Evolutionary conservation across 1,140 invertebrate species (phyloP).

Genomic region (Conus betulinus): DNA sequence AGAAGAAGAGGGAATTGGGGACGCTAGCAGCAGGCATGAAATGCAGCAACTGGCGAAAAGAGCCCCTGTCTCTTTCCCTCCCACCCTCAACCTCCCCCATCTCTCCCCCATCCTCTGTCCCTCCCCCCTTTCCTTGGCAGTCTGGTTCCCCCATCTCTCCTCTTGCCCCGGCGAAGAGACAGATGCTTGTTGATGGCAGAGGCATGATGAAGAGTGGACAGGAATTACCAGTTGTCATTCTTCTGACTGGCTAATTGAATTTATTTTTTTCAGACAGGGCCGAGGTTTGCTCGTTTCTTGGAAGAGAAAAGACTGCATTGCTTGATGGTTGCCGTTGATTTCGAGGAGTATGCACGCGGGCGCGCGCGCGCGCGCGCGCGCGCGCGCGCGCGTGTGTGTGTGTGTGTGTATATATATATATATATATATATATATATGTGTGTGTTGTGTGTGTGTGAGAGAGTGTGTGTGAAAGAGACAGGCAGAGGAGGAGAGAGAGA

Average conservation of each 20-base stretch:
- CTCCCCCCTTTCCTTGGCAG: neutral
- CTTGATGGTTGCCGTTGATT: no score
- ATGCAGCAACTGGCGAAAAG: no score
- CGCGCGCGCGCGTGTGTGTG: constrained; percentile 7
- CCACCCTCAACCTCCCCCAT: neutral
- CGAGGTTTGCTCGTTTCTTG: no score
- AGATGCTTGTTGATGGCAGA: neutral
- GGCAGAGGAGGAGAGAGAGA: neutral
- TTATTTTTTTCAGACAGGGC: no score
- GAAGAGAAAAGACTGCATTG: no score
- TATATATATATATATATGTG: neutral
- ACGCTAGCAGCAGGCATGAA: no score
- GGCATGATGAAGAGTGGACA: neutral
- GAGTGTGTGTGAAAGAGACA: neutral
- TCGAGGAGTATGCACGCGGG: neutral
- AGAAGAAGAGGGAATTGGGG: no score
- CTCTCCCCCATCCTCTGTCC: neutral
- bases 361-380: constrained; percentile 7
- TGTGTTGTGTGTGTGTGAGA: neutral
- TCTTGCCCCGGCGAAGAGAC: neutral
- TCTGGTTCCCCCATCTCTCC: no score
- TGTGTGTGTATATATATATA: neutral
- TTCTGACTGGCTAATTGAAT: no score
- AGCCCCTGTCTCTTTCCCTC: neutral
- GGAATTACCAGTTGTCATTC: no score